Percentiles rank a stretch among this genome's conserved stretches.
Evolutionary conservation across 2,797 vertebrate genomes (phyloP).

Genomic region (Chelonia mydas): DNA sequence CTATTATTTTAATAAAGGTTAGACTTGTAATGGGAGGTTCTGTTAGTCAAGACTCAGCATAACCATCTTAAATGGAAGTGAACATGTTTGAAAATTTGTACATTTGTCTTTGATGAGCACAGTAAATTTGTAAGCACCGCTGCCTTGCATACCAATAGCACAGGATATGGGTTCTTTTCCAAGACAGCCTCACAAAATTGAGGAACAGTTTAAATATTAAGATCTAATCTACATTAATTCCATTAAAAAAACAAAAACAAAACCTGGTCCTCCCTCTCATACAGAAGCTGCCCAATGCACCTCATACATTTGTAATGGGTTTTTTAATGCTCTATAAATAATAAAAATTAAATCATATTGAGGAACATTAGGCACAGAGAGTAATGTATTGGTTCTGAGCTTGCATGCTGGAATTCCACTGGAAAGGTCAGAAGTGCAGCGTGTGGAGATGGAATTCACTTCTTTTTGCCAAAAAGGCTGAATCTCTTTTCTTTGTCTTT

Average conservation of each 20-base stretch:
- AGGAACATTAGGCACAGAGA: slow-evolving; percentile 95
- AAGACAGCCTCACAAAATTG: slow-evolving; percentile 95
- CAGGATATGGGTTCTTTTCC: slow-evolving; percentile 88
- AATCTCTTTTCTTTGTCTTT: slow-evolving; percentile 98
- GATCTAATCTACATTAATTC: slow-evolving; percentile 89
- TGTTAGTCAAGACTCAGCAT: slow-evolving; percentile 78
- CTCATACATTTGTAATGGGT: slow-evolving; percentile 80
- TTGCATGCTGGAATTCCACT: slow-evolving; percentile 97
- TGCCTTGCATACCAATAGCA: slow-evolving; percentile 87
- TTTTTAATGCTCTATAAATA: slow-evolving; percentile 85
- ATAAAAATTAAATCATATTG: slow-evolving; percentile 88
- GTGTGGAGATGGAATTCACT: slow-evolving; percentile 86
- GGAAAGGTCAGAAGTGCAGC: slow-evolving; percentile 84
- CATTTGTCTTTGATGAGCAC: slow-evolving; percentile 86
- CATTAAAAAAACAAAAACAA: slow-evolving; percentile 74
- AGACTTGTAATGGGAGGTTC: slow-evolving; percentile 78
- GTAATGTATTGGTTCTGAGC: slow-evolving; percentile 96
- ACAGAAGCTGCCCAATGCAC: slow-evolving; percentile 87
- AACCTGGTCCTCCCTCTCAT: slow-evolving; percentile 85
- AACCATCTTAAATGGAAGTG: slow-evolving; percentile 82
- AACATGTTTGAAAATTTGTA: slow-evolving; percentile 81
- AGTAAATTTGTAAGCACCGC: slow-evolving; percentile 86
- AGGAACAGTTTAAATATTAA: slow-evolving; percentile 91
- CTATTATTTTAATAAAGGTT: slow-evolving; percentile 77
- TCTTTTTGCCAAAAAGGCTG: slow-evolving; percentile 99